A percentile compares a stretch with the other conserved stretches of the same genome.
phyloP scores from a whole-genome alignment of 2,797 vertebrate genomes.

The Mastacembelus armatus region DNA sequence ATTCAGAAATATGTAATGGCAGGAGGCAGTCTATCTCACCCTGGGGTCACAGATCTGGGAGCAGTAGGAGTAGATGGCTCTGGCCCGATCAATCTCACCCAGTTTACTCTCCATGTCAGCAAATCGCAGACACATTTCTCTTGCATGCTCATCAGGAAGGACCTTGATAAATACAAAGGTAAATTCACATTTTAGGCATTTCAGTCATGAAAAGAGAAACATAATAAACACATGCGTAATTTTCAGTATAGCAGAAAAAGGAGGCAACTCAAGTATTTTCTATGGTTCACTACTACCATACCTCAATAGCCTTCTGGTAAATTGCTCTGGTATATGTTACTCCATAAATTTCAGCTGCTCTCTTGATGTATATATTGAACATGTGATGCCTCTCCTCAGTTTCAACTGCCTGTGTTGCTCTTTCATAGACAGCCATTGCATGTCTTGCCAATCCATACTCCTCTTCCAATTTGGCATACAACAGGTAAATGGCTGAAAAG shows the following conservation, averaged over 20 bases:
- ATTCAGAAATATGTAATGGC: neutral
- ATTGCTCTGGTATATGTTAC: conserved; percentile 94
- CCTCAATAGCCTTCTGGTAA: conserved; percentile 96
- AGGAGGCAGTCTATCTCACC: conserved; percentile 73
- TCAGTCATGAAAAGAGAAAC: neutral
- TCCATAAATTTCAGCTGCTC: conserved; percentile 94
- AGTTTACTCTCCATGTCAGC: conserved; percentile 96
- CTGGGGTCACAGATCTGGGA: conserved; percentile 96
- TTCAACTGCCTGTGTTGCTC: conserved; percentile 91
- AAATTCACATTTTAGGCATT: neutral
- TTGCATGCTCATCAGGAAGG: conserved; percentile 90
- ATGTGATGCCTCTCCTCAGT: conserved; percentile 89
- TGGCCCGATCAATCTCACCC: conserved; percentile 92
- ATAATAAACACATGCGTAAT: neutral
- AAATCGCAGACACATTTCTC: conserved; percentile 95
- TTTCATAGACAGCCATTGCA: conserved; percentile 95
- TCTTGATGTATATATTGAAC: conserved; percentile 97
- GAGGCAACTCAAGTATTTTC: neutral
- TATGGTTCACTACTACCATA: conserved; percentile 45
- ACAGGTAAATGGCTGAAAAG: conserved; percentile 90
- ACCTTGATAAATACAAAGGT: conserved; percentile 77
- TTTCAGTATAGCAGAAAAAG: neutral
- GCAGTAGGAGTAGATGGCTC: conserved; percentile 95
- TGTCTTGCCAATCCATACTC: conserved; percentile 93
- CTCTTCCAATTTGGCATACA: conserved; percentile 94